Conservation (phyloP, 2,113 vertebrate genomes). For the Atlantisia rogersi region DNA sequence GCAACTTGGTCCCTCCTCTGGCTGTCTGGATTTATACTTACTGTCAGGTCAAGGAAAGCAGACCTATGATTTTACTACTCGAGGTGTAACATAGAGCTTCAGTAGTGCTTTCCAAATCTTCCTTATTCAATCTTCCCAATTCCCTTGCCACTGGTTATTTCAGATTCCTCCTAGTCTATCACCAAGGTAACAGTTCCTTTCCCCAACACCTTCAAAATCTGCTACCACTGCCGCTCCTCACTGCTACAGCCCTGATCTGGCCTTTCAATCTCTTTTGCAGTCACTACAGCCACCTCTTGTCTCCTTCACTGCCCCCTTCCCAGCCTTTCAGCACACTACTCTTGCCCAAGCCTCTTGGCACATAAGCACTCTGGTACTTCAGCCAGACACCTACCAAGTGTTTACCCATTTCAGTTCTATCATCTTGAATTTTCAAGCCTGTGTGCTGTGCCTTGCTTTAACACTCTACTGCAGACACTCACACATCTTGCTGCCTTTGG, state of each 20-base stretch:
- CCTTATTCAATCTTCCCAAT: background rate
- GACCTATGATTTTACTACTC: background rate
- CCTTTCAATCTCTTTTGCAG: background rate
- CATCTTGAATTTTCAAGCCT: background rate
- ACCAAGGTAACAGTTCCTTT: background rate
- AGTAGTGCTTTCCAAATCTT: conserved; percentile 18
- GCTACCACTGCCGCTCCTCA: background rate
- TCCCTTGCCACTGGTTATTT: background rate
- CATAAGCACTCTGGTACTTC: background rate
- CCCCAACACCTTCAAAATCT: background rate
- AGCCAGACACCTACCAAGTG: background rate
- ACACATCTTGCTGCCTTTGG: background rate
- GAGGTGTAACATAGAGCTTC: background rate
- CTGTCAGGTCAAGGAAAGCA: conserved; percentile 52
- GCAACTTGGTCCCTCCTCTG: background rate
- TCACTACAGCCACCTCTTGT: background rate
- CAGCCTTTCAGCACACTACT: background rate
- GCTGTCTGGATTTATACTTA: conserved; percentile 53
- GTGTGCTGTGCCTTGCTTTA: background rate
- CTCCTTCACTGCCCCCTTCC: background rate
- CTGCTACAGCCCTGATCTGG: background rate
- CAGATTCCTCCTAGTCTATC: conserved; percentile 20
- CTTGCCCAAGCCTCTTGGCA: background rate
- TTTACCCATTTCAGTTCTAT: background rate
- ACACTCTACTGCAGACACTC: background rate